Evolutionary conservation across 2,888 invertebrate genomes (phyloP).

Genomic region (Octodonta nipae): DNA sequence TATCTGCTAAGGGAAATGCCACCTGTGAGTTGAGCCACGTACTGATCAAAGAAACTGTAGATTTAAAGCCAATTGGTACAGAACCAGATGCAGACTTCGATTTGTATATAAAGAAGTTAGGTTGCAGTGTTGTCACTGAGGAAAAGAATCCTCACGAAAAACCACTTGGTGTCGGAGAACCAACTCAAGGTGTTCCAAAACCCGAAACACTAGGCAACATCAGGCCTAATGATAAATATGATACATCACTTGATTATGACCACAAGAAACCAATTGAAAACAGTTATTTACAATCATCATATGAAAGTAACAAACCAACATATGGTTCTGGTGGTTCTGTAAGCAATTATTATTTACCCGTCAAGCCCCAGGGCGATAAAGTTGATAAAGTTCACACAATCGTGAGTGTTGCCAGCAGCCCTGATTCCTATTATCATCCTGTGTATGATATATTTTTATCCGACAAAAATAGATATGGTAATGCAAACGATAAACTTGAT

Average conservation of each 20-base stretch:
- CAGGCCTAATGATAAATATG: conserved; percentile 4
- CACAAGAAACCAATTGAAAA: conserved; percentile 5
- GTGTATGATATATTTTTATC: conserved; percentile 24
- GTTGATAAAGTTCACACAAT: conserved; percentile 6
- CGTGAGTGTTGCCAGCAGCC: conserved; percentile 24
- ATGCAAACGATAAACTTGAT: no score
- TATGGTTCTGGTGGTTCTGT: conserved; percentile 6
- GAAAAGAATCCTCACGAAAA: conserved; percentile 12
- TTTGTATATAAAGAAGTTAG: conserved; percentile 43
- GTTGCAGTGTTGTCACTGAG: conserved; percentile 36
- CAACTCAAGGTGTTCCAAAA: conserved; percentile 3
- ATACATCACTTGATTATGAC: conserved; percentile 1
- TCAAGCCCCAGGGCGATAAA: neutral
- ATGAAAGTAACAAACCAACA: no score
- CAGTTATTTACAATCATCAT: no score
- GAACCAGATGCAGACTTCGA: conserved; percentile 48
- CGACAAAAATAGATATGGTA: no score
- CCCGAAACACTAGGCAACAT: conserved; percentile 10
- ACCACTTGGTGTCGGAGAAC: conserved; percentile 6
- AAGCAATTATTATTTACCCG: conserved; percentile 4
- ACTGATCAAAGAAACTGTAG: conserved; percentile 35
- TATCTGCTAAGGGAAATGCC: conserved; percentile 47
- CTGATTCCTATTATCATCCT: conserved; percentile 21
- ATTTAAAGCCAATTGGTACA: conserved; percentile 40
- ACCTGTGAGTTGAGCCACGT: conserved; percentile 44